Evolutionary conservation across 2,888 invertebrate genomes (phyloP).

Genomic region (Cheilosia grossa): DNA sequence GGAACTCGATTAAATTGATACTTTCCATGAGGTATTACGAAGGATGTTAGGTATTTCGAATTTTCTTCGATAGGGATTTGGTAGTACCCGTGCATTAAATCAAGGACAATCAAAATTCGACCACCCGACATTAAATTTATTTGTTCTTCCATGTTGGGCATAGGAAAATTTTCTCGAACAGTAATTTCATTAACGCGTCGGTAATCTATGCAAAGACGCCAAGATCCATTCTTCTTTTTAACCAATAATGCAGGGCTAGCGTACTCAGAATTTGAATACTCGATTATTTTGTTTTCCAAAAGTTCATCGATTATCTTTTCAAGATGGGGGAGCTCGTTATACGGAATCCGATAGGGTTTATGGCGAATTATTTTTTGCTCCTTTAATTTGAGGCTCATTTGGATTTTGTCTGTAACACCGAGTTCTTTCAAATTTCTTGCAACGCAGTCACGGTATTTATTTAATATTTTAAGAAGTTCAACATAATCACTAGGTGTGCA

Average conservation of each 20-base stretch:
- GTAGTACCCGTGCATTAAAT: slow-evolving; percentile 5
- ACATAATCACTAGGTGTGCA: too few species aligned
- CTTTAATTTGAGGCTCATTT: too few species aligned
- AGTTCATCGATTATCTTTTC: too few species aligned
- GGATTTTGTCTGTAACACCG: too few species aligned
- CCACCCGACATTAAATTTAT: background rate
- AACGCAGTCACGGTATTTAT: too few species aligned
- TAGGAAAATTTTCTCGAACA: slow-evolving; percentile 22
- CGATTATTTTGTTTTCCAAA: too few species aligned
- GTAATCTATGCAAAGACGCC: slow-evolving; percentile 11
- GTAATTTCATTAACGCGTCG: slow-evolving; percentile 16
- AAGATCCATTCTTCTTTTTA: slow-evolving; percentile 17
- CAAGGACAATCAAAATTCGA: slow-evolving; percentile 1
- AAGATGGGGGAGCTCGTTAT: too few species aligned
- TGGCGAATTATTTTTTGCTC: too few species aligned
- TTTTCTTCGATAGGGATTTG: background rate
- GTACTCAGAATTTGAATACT: slow-evolving; percentile 20
- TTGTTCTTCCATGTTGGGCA: slow-evolving; percentile 26
- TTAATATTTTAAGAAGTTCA: too few species aligned
- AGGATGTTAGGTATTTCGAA: slow-evolving; percentile 4
- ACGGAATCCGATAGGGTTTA: too few species aligned
- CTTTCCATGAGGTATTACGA: slow-evolving; percentile 8
- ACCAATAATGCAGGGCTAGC: slow-evolving; percentile 10
- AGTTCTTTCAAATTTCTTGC: too few species aligned
- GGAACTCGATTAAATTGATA: slow-evolving; percentile 22